Conservation (phyloP, 2,113 vertebrate species). For the Emydura subglobosa region DNA sequence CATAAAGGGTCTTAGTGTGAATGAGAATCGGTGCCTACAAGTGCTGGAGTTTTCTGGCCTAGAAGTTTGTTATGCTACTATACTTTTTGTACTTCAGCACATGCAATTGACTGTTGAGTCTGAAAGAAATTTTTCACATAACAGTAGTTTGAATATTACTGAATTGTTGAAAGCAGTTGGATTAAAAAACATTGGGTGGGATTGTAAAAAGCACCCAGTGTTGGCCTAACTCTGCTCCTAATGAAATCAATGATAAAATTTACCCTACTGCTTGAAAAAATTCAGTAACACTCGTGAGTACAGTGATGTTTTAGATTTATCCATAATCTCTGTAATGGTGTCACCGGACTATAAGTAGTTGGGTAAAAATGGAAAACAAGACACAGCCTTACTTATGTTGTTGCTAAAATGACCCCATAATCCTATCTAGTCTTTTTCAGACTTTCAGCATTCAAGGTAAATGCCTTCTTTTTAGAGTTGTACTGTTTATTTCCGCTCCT, state of each 20-base stretch:
- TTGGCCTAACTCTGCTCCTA: not conserved
- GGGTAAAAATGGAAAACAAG: not conserved
- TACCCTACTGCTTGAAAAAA: not conserved
- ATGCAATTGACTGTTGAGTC: not conserved
- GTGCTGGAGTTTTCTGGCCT: not conserved
- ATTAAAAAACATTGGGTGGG: not conserved
- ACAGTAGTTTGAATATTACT: not conserved
- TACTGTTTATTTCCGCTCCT: not conserved
- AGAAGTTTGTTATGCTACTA: not conserved
- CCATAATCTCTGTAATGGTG: not conserved
- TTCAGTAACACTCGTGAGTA: too few relatives aligned
- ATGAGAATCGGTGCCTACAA: not conserved
- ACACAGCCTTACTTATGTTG: not conserved
- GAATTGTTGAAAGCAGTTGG: not conserved
- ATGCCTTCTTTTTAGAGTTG: accelerated
- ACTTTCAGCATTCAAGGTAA: not conserved
- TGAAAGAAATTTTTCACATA: not conserved
- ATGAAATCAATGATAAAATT: not conserved
- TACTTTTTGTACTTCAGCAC: not conserved
- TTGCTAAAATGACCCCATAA: not conserved
- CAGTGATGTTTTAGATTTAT: not conserved
- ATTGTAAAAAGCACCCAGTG: not conserved
- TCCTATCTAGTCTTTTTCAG: not conserved
- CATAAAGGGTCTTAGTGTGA: not conserved
- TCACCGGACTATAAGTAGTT: not conserved